Evolutionary conservation across 2,888 invertebrate genomes (phyloP).

Genomic region (Archaeoteleia sp.): DNA sequence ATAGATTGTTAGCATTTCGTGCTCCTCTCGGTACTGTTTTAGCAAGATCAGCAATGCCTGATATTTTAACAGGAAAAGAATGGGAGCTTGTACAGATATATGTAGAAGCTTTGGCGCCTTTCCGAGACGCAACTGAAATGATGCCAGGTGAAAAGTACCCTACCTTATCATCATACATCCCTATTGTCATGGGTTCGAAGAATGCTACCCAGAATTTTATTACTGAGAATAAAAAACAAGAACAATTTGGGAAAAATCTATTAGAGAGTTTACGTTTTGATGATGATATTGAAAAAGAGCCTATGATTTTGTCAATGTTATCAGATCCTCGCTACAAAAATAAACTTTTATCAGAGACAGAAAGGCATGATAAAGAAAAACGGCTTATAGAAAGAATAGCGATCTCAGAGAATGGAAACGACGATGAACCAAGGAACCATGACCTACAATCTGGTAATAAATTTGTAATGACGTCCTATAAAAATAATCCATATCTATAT

Average conservation of each 20-base stretch:
- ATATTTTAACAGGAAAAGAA: constrained; percentile 45
- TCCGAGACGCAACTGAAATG: no score
- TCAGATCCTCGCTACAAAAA: constrained; percentile 52
- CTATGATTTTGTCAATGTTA: constrained; percentile 46
- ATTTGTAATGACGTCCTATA: no score
- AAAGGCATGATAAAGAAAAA: constrained; percentile 6
- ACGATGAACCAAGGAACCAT: neutral
- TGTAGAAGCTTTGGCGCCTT: no score
- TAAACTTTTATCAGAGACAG: constrained; percentile 36
- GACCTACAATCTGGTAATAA: neutral
- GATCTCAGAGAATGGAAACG: neutral
- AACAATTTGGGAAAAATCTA: constrained; percentile 8
- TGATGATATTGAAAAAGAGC: constrained; percentile 35
- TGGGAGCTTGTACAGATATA: no score
- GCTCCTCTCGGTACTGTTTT: constrained; percentile 9
- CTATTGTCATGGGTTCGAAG: constrained; percentile 5
- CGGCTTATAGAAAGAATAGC: no score
- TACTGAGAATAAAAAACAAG: neutral
- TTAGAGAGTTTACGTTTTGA: constrained; percentile 22
- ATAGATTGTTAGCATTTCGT: constrained; percentile 36
- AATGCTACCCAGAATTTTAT: neutral
- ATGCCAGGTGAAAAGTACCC: constrained; percentile 35
- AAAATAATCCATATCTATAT: no score
- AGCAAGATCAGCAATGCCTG: constrained; percentile 14
- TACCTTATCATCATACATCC: constrained; percentile 31